These are phyloP conservation scores for Tapirus terrestris DNA, from an alignment of 2,113 vertebrate species.

Conservation along the genomic window DNA sequence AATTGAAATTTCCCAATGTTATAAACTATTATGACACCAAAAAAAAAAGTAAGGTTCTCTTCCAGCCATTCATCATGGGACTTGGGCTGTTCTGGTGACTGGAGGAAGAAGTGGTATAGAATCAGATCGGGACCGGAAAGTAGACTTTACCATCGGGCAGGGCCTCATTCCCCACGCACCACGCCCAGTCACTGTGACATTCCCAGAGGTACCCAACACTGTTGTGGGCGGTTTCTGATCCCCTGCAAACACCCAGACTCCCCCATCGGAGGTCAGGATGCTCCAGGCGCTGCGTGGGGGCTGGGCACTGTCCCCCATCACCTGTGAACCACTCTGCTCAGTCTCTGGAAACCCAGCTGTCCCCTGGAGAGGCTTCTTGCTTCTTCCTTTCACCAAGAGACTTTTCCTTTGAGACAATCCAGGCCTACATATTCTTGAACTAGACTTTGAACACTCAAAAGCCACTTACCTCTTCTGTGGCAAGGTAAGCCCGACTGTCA, in stretches of 20 bases:
- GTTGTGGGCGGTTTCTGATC: not conserved
- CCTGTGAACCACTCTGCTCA: not conserved
- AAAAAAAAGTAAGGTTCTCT: not conserved
- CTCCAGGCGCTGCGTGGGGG: not conserved
- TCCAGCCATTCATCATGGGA: not conserved
- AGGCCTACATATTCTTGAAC: not conserved
- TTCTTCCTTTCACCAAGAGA: not conserved
- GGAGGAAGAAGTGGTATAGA: not conserved
- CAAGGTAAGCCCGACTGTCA: not conserved
- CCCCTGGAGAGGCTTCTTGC: not conserved
- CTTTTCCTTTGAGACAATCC: not conserved
- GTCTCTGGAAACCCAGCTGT: not conserved
- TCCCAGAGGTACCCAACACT: not conserved
- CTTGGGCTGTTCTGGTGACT: not conserved
- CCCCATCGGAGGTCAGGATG: not conserved
- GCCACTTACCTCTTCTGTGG: not conserved
- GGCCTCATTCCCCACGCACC: not conserved
- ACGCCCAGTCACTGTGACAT: not conserved
- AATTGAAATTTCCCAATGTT: too few relatives aligned
- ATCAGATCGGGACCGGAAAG: not conserved
- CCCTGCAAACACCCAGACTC: not conserved
- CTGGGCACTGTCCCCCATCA: not conserved
- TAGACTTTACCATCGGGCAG: not conserved
- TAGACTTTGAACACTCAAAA: not conserved
- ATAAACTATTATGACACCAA: too few relatives aligned